Conservation (phyloP, 1,140 invertebrate species). For the Procambarus virginalis region DNA sequence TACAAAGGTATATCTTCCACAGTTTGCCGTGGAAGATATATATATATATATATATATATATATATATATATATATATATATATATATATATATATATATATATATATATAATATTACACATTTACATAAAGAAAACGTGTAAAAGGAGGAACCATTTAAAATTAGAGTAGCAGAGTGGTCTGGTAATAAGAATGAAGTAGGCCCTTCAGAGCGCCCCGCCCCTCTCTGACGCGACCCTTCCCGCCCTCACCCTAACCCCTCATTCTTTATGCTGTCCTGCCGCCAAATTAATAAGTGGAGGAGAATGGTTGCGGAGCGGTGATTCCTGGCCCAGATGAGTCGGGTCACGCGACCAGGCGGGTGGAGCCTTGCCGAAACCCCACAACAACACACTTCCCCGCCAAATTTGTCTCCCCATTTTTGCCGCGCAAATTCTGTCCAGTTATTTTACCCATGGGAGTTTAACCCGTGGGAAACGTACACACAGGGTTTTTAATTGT, state of each 20-base stretch:
- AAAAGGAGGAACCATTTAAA: too few relatives aligned
- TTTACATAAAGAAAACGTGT: too few relatives aligned
- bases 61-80: too few relatives aligned
- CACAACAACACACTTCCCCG: neutral
- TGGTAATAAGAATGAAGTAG: too few relatives aligned
- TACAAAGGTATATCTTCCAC: too few relatives aligned
- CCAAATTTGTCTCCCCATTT: neutral
- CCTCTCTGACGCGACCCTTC: neutral
- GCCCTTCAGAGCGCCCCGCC: too few relatives aligned
- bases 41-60: too few relatives aligned
- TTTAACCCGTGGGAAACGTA: neutral
- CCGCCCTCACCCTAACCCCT: neutral
- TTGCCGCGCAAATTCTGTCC: neutral
- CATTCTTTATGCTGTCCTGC: constrained; percentile 18
- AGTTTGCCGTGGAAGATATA: too few relatives aligned
- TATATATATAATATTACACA: too few relatives aligned
- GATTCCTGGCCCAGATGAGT: constrained; percentile 11
- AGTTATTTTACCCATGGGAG: neutral
- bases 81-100: too few relatives aligned
- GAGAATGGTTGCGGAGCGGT: constrained; percentile 41
- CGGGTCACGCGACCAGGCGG: constrained; percentile 5
- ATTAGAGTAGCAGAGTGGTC: too few relatives aligned
- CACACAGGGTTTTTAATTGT: neutral
- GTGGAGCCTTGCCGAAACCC: too few relatives aligned
- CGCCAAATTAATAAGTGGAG: constrained; percentile 44